Base-by-base conservation (phyloP, 2,113 vertebrate genomes). In the Lagopus muta region DNA sequence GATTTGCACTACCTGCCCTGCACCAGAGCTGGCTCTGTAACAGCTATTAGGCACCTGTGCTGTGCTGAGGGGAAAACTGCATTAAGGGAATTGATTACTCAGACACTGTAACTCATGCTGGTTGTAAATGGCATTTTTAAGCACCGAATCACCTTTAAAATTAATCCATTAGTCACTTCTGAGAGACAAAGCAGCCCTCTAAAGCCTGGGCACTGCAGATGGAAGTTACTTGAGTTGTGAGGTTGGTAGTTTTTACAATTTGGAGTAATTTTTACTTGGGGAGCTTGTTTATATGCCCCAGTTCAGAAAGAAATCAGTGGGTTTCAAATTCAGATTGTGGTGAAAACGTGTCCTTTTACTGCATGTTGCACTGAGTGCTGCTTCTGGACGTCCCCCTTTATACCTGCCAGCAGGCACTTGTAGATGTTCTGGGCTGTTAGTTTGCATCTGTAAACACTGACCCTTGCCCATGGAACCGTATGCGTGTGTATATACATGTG, bases 191-290 rank as follows among this genome's bases (percentile, higher is more conserved):
- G 5, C 10, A 72, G 43, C 30, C 69, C n/a, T 42, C 14, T 45
- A 52, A 47, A 88, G 45, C 48, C 15, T 25, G 42, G 43, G 7
- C 30, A 6, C 43, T 76, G 7, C 71, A 52, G 54, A 7, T 30
- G 36, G 40, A 8, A 2, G 38, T 82, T 42, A 21, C 1, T 1
- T 7, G 10, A 60, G 13, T 47, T 0, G 1, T 18, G 66, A 64
- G 47, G 11, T 20, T 30, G 12, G 13, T 61, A 1, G 28, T 8
- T 58, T 55, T 62, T 32, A 73, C 32, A 40, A 27, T 48, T 62
- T 70, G 3, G 73, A 74, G 71, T 28, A 71, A 30, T 7, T 47
- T 66, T 16, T 40, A 17, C 13, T 11, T 50, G 57, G 22, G 11
- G 72, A 52, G 6, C 13, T 62, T 47, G 19, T 25, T 15, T 66